Evolutionary conservation across 2,113 vertebrate species (phyloP), one percentile per base, ranked within the genome.

Genomic region (Megaleporinus macrocephalus): DNA sequence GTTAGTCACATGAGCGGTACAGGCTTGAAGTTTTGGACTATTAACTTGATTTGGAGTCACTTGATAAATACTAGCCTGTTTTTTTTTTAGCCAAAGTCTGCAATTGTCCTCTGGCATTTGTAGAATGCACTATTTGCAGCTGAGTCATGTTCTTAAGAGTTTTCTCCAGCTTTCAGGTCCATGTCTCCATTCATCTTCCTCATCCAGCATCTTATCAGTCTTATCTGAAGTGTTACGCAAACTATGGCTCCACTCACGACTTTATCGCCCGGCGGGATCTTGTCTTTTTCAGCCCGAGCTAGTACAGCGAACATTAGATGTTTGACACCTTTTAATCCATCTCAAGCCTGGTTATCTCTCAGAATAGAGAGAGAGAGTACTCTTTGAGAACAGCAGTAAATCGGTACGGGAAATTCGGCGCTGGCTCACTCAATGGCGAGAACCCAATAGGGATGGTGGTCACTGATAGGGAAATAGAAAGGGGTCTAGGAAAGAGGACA

Each of bases 331-430:
- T 41, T 71, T 76, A 76, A 76, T 63, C 63, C 41, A 44, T 70
- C 24, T 76, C 24, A 63, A n/a, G 13, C n/a, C 4, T 59, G 10
- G 61, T 4, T 22, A 62, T 24, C 7, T 83, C 59, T 41, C 44
- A 55, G 29, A 51, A 66, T 36, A 66, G 71, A 70, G 71, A 44
- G 71, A 11, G 41, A 79, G 65, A 78, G 44, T 26, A 24, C 41
- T 70, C 66, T 79, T 75, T 44, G 16, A 75, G 29, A 75, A 79
- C 65, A 33, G n/a, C 51, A 79, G 10, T 53, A 61, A 83, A 73
- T 83, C 53, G 13, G 73, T 36, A 41, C n/a, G 4, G 47, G 65
- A 49, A 59, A 61, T 51, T 51, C 51, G 26, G 15, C 16, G 7
- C 59, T 24, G n/a, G 24, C 30, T n/a, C 22, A 51, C 71, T 41